These are phyloP conservation scores for Eristalis pertinax DNA, from an alignment of 2,888 invertebrate species.

Conservation along the genomic window DNA sequence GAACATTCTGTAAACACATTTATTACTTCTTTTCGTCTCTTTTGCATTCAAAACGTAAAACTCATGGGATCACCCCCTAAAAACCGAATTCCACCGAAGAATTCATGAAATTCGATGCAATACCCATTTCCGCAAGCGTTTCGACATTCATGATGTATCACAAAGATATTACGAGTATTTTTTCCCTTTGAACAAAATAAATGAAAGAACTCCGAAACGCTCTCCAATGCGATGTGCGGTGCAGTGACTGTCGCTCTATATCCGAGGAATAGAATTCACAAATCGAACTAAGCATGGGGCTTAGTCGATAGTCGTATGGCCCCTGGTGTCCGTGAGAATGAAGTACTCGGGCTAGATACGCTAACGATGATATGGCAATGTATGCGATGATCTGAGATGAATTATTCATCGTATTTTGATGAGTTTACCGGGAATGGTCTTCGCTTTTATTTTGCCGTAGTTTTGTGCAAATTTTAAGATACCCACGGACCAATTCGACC, in stretches of 20 bases:
- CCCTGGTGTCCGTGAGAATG: neutral
- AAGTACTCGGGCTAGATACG: neutral
- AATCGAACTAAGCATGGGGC: neutral
- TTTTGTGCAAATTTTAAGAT: constrained; percentile 31
- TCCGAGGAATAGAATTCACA: neutral
- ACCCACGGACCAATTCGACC: neutral
- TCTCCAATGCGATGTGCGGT: neutral
- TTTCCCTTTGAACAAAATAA: neutral
- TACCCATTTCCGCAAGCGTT: neutral
- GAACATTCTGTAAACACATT: neutral
- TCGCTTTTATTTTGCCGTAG: constrained; percentile 16
- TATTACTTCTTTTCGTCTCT: neutral
- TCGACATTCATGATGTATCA: neutral
- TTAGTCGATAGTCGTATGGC: neutral
- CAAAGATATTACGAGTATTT: neutral
- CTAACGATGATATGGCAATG: constrained; percentile 24
- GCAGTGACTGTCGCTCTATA: neutral
- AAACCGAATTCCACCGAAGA: neutral
- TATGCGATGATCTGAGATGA: constrained; percentile 42
- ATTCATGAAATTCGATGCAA: neutral
- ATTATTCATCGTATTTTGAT: constrained; percentile 57
- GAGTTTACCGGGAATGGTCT: constrained; percentile 41
- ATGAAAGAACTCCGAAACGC: neutral
- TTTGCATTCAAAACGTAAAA: neutral
- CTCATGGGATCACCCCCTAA: neutral